phyloP scores from a whole-genome alignment of 1,140 invertebrate species.

The Chelonus insularis region DNA sequence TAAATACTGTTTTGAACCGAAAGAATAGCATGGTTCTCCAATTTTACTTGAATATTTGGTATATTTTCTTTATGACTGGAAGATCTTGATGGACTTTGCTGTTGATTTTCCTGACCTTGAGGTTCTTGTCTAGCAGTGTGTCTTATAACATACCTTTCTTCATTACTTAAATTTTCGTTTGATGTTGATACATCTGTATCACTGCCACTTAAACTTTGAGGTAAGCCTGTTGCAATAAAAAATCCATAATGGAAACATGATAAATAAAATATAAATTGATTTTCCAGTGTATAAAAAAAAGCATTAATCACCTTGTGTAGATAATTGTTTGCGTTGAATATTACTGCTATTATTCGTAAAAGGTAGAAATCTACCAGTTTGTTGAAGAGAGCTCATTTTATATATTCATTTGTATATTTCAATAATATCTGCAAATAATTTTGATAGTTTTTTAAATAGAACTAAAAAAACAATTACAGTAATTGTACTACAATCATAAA shows the following conservation, averaged over 20 bases:
- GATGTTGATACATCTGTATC: conserved; percentile 90
- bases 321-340: conserved; percentile 58
- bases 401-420: conserved; percentile 49
- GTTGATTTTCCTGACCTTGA: conserved; percentile 84
- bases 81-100: conserved; percentile 59
- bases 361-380: conserved; percentile 58
- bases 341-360: conserved; percentile 53
- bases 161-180: conserved; percentile 84
- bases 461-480: too few relatives aligned
- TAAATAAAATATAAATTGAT: conserved; percentile 29
- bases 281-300: conserved; percentile 9
- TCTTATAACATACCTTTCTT: conserved; percentile 80
- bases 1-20: too few relatives aligned
- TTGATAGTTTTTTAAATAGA: neutral
- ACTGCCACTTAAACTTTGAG: conserved; percentile 79
- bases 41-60: conserved; percentile 59
- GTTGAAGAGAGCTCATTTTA: conserved; percentile 61
- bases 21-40: too few relatives aligned
- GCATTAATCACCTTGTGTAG: conserved; percentile 52
- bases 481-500: too few relatives aligned
- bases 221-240: conserved; percentile 65
- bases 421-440: conserved; percentile 45
- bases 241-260: conserved; percentile 19
- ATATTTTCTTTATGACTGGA: conserved; percentile 60
- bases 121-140: conserved; percentile 87